Percentiles rank a stretch among this genome's conserved stretches.
Conservation (phyloP, 2,797 vertebrate species). For the Siniperca scherzeri region DNA sequence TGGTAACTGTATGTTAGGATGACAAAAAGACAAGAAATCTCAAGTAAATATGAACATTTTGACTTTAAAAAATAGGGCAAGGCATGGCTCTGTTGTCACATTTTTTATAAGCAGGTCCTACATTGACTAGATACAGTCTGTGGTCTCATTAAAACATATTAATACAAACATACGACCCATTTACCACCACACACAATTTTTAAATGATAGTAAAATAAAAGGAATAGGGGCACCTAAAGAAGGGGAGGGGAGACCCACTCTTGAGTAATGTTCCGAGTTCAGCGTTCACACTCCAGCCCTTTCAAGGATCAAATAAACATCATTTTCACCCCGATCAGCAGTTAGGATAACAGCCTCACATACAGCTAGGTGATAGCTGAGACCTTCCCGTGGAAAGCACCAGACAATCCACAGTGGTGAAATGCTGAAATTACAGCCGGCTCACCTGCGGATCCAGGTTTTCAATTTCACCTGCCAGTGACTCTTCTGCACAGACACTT, state of each 20-base stretch:
- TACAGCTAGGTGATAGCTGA: conserved; percentile 40
- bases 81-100: neutral
- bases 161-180: neutral
- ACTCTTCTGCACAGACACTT: conserved; percentile 20
- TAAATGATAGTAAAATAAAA: neutral
- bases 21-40: neutral
- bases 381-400: conserved; percentile 84
- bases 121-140: neutral
- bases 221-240: neutral
- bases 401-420: conserved; percentile 71
- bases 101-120: neutral
- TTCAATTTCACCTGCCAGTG: conserved; percentile 61
- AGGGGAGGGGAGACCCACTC: neutral
- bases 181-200: neutral
- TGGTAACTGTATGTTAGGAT: conserved; percentile 36
- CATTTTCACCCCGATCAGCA: neutral
- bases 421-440: conserved; percentile 61
- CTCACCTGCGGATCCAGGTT: conserved; percentile 72
- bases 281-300: neutral
- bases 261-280: neutral
- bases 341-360: conserved; percentile 9
- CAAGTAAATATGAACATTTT: neutral
- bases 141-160: neutral
- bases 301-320: conserved; percentile 3
- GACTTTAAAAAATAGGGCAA: neutral